Base-by-base conservation (phyloP, 2,113 vertebrate genomes). In the Gadus chalcogrammus region DNA sequence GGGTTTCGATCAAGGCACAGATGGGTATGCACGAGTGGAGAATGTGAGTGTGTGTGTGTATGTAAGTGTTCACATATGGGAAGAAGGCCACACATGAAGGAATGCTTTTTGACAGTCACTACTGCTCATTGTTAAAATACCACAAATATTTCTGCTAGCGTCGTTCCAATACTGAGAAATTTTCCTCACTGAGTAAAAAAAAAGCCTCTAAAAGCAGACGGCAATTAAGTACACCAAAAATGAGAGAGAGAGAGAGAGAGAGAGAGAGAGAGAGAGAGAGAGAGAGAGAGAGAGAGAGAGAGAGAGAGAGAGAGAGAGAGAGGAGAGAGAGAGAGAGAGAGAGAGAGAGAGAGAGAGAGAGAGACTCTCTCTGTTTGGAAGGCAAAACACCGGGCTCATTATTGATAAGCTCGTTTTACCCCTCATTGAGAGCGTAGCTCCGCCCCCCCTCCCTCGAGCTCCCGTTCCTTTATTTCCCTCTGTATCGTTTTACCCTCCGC, bases 11-110 rank as follows among this genome's bases (percentile, higher is more conserved):
- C 66, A 82, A 85, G 84, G 82, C 78, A n/a, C 83, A 85, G 89
- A 85, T 82, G 81, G 84, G 89, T 90, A 91, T 89, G 88, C 87
- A 81, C 87, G 85, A 88, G 86, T 89, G 91, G 84, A 87, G 81
- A 58, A 85, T 80, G 82, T 82, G 88, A 92, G 86, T 89, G 9
- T 58, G 66, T 61, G 65, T 35, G 61, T 16, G 22, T 58, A 63
- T 61, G 65, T 22, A 53, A 4, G 22, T 56, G 66, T 60, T 60
- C 20, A 24, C 72, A 59, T 68, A 58, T 69, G 72, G 81, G 66
- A 55, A 48, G 27, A 35, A 7, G 3, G 68, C 18, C 63, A 70
- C 75, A 69, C 77, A 58, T 82, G 84, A 77, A 67, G 88, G 69
- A 64, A 75, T 71, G 72, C 73, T 7, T 2, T 73, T 65, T 22